These are phyloP conservation scores for Eristalis tenax DNA, from an alignment of 2,888 invertebrate species.

Conservation along the genomic window DNA sequence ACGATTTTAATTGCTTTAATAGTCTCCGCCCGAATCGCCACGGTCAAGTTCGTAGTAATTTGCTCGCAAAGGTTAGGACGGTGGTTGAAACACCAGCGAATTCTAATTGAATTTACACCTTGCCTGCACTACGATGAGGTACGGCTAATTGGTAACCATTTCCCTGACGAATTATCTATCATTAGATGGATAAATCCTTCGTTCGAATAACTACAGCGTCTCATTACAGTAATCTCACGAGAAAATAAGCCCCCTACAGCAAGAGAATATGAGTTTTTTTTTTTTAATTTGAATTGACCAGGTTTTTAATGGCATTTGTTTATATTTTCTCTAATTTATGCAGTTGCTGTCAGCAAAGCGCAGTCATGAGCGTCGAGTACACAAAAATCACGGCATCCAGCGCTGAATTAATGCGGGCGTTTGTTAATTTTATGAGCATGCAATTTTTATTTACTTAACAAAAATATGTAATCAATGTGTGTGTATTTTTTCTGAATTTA, in stretches of 20 bases:
- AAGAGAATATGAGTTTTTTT: not conserved
- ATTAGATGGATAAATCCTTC: conserved; percentile 20
- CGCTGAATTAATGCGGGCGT: not conserved
- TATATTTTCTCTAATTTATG: not conserved
- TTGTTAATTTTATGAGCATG: conserved; percentile 37
- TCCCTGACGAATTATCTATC: conserved; percentile 14
- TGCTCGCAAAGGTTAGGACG: not conserved
- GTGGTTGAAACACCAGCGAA: not conserved
- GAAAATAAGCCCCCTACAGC: not conserved
- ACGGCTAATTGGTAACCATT: conserved; percentile 9
- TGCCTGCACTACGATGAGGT: not conserved
- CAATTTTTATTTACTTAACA: conserved; percentile 68
- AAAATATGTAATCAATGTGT: conserved; percentile 40
- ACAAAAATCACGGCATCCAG: not conserved
- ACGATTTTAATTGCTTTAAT: not conserved
- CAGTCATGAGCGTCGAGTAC: not conserved
- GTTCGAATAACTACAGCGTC: not conserved
- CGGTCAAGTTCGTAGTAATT: not conserved
- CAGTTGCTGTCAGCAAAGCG: not conserved
- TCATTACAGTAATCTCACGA: conserved; percentile 1
- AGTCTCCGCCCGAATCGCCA: not conserved
- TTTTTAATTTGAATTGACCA: not conserved
- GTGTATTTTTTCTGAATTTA: conserved; percentile 44
- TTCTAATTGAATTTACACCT: conserved; percentile 24
- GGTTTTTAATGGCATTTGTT: not conserved